These are phyloP conservation scores for Drosophila baimaii DNA, from an alignment of 1,140 invertebrate genomes.

Conservation along the genomic window DNA sequence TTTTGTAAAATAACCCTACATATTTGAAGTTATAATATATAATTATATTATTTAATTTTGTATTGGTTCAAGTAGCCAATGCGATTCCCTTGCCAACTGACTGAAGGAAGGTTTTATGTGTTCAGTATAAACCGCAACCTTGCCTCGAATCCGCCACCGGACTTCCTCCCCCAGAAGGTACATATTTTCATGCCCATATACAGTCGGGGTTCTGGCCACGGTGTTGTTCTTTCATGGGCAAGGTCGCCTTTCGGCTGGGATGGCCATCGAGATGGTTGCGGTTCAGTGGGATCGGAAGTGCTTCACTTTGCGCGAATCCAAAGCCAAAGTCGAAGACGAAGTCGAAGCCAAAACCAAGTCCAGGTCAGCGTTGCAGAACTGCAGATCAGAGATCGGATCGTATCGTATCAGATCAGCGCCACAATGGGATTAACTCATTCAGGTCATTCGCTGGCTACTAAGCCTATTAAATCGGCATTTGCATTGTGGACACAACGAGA, in stretches of 20 bases:
- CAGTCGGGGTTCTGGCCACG: conserved; percentile 24
- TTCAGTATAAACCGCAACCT: background rate
- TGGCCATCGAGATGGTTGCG: conserved; percentile 69
- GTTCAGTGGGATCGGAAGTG: conserved; percentile 70
- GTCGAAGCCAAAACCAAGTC: conserved; percentile 21
- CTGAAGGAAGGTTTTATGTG: background rate
- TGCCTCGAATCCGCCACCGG: conserved; percentile 16
- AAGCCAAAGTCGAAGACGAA: conserved; percentile 20
- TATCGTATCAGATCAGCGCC: conserved; percentile 3
- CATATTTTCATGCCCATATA: background rate
- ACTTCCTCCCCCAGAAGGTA: conserved; percentile 34
- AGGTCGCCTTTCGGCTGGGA: conserved; percentile 34
- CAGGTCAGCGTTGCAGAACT: conserved; percentile 41
- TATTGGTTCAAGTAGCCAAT: background rate
- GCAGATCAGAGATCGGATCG: too few relatives aligned
- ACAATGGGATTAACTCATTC: conserved; percentile 6
- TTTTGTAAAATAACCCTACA: too few relatives aligned
- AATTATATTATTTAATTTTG: background rate
- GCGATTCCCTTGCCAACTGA: background rate
- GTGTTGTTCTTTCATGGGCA: conserved; percentile 44
- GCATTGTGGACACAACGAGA: conserved; percentile 1
- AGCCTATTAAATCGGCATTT: conserved; percentile 12
- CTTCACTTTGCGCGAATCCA: conserved; percentile 29
- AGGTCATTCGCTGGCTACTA: conserved; percentile 3
- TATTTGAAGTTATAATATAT: too few relatives aligned